These are phyloP conservation scores for Catocala nupta DNA, from an alignment of 2,888 invertebrate species.

Conservation along the genomic window DNA sequence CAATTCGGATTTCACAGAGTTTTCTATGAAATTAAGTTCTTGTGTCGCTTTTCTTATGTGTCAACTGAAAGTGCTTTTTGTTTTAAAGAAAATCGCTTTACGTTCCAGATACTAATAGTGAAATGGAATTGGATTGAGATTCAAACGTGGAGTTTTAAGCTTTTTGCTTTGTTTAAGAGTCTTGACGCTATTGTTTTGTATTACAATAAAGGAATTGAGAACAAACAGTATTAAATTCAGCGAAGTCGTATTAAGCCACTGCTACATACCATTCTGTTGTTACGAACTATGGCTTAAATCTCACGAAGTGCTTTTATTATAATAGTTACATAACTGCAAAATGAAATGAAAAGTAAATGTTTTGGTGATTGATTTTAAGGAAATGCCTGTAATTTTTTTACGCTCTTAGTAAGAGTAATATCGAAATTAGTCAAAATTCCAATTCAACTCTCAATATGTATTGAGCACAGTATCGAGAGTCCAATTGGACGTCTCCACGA, in stretches of 20 bases:
- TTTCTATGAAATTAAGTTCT: constrained; percentile 43
- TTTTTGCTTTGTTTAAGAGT: constrained; percentile 6
- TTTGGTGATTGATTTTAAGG: no score
- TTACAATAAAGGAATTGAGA: constrained; percentile 6
- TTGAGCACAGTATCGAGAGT: no score
- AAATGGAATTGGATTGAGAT: constrained; percentile 9
- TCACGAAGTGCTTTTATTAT: background rate
- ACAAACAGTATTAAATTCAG: constrained; percentile 7
- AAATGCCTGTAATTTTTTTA: no score
- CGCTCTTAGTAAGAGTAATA: no score
- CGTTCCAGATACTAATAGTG: constrained; percentile 1
- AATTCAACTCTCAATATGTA: no score
- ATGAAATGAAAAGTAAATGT: no score
- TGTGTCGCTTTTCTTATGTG: constrained; percentile 24
- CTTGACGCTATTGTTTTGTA: constrained; percentile 4
- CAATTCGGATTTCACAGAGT: constrained; percentile 39
- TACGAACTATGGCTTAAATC: background rate
- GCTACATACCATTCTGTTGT: background rate
- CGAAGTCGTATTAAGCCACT: background rate
- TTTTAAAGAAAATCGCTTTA: constrained; percentile 9
- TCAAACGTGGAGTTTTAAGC: constrained; percentile 6
- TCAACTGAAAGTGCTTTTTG: constrained; percentile 24
- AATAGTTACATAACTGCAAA: no score
- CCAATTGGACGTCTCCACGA: no score
- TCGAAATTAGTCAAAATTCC: no score